Evolutionary conservation across 2,113 vertebrate species (phyloP).

Genomic region (Bagarius yarrelli): DNA sequence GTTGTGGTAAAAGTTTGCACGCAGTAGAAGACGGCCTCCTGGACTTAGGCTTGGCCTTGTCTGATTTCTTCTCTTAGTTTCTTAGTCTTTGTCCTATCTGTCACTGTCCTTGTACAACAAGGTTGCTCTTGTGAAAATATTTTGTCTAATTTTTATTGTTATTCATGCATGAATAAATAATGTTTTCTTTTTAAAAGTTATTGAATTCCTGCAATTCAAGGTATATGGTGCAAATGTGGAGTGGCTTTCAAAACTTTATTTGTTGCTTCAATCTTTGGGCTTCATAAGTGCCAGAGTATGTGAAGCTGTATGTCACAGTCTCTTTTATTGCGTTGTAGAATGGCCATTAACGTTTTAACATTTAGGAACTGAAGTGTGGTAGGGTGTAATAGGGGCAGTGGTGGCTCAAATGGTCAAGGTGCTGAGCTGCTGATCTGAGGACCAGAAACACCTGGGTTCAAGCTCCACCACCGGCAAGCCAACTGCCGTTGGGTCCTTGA

Average conservation of each 20-base stretch:
- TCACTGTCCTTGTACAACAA: slow-evolving; percentile 4
- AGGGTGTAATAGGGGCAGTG: too few species aligned
- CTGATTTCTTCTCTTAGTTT: slow-evolving; percentile 17
- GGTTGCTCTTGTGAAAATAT: not conserved
- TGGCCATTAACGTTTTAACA: not conserved
- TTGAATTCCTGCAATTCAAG: not conserved
- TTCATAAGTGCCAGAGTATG: not conserved
- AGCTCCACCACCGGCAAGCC: too few species aligned
- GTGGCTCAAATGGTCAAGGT: too few species aligned
- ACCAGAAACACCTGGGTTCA: too few species aligned
- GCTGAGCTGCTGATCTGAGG: too few species aligned
- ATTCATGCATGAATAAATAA: not conserved
- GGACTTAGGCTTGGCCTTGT: slow-evolving; percentile 29
- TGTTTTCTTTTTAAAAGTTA: not conserved
- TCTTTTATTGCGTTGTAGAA: not conserved
- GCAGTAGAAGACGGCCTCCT: slow-evolving; percentile 29
- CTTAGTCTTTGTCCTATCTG: slow-evolving; percentile 3
- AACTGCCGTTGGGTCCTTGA: too few species aligned
- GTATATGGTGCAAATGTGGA: not conserved
- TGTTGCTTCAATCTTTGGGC: not conserved
- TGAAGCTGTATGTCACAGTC: not conserved
- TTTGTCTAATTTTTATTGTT: not conserved
- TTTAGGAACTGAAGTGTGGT: not conserved
- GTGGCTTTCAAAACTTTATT: not conserved
- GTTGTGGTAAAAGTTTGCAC: slow-evolving; percentile 17